These are phyloP conservation scores for Orbicella faveolata DNA, from an alignment of 64 coral and sea anemone genomes.

Conservation along the genomic window DNA sequence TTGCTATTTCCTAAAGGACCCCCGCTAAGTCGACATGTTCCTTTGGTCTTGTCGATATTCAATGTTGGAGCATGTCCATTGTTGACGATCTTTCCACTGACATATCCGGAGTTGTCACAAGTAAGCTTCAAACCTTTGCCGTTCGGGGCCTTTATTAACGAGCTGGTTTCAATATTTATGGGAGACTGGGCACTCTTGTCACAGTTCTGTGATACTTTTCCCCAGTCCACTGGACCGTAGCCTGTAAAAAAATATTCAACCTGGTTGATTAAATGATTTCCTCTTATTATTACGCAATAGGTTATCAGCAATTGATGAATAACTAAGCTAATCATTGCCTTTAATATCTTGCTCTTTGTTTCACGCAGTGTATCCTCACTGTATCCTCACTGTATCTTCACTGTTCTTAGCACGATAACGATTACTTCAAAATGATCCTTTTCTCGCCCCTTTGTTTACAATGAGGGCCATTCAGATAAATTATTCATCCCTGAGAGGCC, in stretches of 20 bases:
- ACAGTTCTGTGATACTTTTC: constrained; percentile 18
- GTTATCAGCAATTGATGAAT: too few relatives aligned
- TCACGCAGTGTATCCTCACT: too few relatives aligned
- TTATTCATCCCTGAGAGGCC: too few relatives aligned
- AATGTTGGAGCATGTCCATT: constrained; percentile 77
- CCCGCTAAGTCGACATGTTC: constrained; percentile 32
- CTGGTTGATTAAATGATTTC: too few relatives aligned
- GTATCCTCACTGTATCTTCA: too few relatives aligned
- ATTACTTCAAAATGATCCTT: too few relatives aligned
- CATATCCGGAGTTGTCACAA: constrained; percentile 1
- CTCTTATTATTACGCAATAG: too few relatives aligned
- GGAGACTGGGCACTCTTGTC: constrained; percentile 51
- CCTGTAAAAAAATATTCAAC: constrained; percentile 4
- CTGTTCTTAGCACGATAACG: too few relatives aligned
- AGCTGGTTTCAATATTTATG: constrained; percentile 47
- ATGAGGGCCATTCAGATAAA: too few relatives aligned
- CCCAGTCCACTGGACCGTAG: constrained; percentile 65
- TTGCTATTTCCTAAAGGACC: constrained; percentile 22
- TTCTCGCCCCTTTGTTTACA: too few relatives aligned
- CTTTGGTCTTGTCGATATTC: constrained; percentile 18
- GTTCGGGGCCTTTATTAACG: background rate
- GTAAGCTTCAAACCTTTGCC: background rate
- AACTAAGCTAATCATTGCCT: too few relatives aligned
- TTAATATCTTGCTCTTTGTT: too few relatives aligned
- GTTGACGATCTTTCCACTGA: constrained; percentile 51